These are phyloP conservation scores for Dendroctonus ponderosae DNA, from an alignment of 1,140 invertebrate species.

Conservation along the genomic window DNA sequence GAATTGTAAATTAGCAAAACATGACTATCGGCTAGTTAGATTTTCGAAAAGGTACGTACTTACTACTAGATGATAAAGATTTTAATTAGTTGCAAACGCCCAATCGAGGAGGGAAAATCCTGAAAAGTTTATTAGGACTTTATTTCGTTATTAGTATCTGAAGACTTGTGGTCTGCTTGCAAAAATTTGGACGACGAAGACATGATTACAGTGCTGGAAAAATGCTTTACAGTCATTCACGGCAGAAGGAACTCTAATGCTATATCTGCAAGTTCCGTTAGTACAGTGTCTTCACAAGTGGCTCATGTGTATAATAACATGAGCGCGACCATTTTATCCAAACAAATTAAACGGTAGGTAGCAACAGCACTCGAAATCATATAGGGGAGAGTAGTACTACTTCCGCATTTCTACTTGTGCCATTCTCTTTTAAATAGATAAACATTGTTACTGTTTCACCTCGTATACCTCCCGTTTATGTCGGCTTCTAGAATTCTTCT, in stretches of 20 bases:
- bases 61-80: too few relatives aligned
- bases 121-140: not conserved
- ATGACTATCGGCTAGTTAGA: too few relatives aligned
- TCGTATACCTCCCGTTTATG: too few relatives aligned
- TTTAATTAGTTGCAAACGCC: too few relatives aligned
- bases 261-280: conserved; percentile 45
- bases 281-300: conserved; percentile 45
- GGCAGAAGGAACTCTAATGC: conserved; percentile 54
- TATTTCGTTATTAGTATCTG: conserved; percentile 30
- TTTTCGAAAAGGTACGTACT: too few relatives aligned
- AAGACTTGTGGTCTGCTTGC: conserved; percentile 67
- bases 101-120: too few relatives aligned
- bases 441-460: too few relatives aligned
- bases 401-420: too few relatives aligned
- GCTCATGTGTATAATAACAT: conserved; percentile 27
- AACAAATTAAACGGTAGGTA: conserved; percentile 50
- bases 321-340: conserved; percentile 35
- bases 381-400: too few relatives aligned
- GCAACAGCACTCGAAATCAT: too few relatives aligned
- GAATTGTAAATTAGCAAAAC: not conserved
- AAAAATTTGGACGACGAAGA: conserved; percentile 67
- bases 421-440: too few relatives aligned
- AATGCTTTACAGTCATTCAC: conserved; percentile 67
- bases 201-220: conserved; percentile 65
- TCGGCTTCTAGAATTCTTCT: too few relatives aligned